Conservation (phyloP, 1,140 invertebrate species). For the Calliphora vicina region DNA sequence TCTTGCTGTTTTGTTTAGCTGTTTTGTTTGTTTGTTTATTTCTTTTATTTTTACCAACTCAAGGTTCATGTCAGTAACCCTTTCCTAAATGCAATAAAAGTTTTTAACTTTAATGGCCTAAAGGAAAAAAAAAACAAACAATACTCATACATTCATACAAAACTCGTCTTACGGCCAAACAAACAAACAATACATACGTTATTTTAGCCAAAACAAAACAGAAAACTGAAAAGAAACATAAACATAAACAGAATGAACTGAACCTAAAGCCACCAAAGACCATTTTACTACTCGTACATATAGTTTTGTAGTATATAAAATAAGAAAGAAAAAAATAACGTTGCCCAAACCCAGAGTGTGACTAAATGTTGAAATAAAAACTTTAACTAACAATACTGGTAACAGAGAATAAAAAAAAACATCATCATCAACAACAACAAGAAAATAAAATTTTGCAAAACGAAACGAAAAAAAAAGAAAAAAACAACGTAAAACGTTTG, state of each 20-base stretch:
- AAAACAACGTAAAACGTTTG: background rate
- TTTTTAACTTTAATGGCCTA: constrained; percentile 6
- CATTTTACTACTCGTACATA: background rate
- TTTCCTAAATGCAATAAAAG: background rate
- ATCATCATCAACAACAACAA: background rate
- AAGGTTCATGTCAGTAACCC: constrained; percentile 15
- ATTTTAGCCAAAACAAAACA: background rate
- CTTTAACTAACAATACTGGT: background rate
- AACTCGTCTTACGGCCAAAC: background rate
- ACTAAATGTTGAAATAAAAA: background rate
- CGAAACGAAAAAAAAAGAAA: background rate
- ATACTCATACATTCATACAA: background rate
- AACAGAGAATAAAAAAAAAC: too few relatives aligned
- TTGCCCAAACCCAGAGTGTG: background rate
- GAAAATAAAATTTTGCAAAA: background rate
- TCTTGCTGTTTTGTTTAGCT: background rate
- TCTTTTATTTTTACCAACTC: background rate
- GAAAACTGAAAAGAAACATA: too few relatives aligned
- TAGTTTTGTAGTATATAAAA: too few relatives aligned
- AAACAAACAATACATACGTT: background rate
- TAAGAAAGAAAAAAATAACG: too few relatives aligned
- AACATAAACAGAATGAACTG: constrained; percentile 8
- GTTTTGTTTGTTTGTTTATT: background rate
- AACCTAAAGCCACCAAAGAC: background rate
- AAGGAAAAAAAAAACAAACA: background rate